phyloP scores from a whole-genome alignment of 2,888 invertebrate species.

The Euclidia mi region DNA sequence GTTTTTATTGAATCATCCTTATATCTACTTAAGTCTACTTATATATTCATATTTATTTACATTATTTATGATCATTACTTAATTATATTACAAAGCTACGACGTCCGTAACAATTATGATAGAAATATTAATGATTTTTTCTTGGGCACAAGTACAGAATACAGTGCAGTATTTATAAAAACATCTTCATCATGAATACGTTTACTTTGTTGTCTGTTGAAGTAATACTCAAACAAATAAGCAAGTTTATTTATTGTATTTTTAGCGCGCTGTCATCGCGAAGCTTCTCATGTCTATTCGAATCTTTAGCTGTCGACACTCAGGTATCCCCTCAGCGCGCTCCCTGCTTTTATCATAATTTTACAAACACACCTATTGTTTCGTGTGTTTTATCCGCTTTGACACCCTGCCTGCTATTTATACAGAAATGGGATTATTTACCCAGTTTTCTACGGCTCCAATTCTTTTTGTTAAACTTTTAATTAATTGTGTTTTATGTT shows the following conservation, averaged over 20 bases:
- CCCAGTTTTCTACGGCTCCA: not conserved
- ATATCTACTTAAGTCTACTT: no score
- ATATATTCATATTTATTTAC: no score
- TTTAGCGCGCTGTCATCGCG: conserved; percentile 37
- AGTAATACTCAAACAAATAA: conserved; percentile 32
- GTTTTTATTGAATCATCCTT: no score
- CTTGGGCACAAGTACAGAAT: conserved; percentile 24
- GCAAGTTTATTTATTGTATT: conserved; percentile 36
- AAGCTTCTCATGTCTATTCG: conserved; percentile 35
- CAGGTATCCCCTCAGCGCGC: conserved; percentile 39
- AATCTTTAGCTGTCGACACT: conserved; percentile 45
- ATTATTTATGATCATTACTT: no score
- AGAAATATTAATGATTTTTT: conserved; percentile 36
- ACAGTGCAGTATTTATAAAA: conserved; percentile 21
- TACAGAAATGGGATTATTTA: conserved; percentile 16
- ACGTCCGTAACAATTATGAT: conserved; percentile 15
- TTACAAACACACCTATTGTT: conserved; percentile 38
- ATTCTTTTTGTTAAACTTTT: not conserved
- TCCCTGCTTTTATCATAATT: conserved; percentile 47
- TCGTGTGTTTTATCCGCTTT: conserved; percentile 32
- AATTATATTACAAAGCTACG: no score
- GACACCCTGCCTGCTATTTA: conserved; percentile 22
- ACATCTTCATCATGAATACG: conserved; percentile 19
- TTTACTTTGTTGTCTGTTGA: conserved; percentile 29
- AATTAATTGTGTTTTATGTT: conserved; percentile 6